These are phyloP conservation scores for Drosophila kanekoi DNA, from an alignment of 2,888 invertebrate species.

Conservation along the genomic window DNA sequence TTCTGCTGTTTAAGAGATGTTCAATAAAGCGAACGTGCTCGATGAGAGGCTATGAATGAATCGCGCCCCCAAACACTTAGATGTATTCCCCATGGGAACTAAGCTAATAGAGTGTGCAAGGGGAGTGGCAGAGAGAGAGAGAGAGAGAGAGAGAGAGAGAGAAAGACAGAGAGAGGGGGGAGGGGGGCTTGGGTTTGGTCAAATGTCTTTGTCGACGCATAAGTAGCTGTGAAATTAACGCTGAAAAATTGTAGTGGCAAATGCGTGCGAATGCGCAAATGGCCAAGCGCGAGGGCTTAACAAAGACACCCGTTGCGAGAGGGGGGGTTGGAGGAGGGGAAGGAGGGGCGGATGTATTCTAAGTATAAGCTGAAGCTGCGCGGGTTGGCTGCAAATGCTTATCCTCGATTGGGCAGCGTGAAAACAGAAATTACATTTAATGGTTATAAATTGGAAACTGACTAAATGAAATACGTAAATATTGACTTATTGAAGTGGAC, in stretches of 20 bases:
- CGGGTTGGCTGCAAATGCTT: constrained; percentile 6
- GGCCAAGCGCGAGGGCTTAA: constrained; percentile 45
- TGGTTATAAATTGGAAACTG: constrained; percentile 78
- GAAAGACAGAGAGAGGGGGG: too few species aligned
- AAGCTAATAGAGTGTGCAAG: neutral
- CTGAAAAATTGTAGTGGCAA: constrained; percentile 55
- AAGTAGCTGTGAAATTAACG: constrained; percentile 78
- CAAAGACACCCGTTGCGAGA: neutral
- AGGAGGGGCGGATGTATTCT: neutral
- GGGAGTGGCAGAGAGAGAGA: neutral
- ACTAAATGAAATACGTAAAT: constrained; percentile 79
- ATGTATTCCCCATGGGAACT: constrained; percentile 18
- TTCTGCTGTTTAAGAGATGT: too few species aligned
- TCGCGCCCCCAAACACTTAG: constrained; percentile 7
- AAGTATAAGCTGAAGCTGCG: too few species aligned
- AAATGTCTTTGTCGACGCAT: constrained; percentile 60
- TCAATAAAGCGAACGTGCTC: constrained; percentile 21
- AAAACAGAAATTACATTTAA: constrained; percentile 71
- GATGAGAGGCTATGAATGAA: neutral
- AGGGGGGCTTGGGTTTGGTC: constrained; percentile 7
- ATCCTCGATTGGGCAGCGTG: constrained; percentile 45
- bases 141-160: too few species aligned
- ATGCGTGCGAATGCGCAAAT: constrained; percentile 57
- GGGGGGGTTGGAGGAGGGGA: neutral
- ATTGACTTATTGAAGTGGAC: constrained; percentile 72